These are phyloP conservation scores for Rosalia funebris DNA, from an alignment of 2,888 invertebrate species.

Conservation along the genomic window DNA sequence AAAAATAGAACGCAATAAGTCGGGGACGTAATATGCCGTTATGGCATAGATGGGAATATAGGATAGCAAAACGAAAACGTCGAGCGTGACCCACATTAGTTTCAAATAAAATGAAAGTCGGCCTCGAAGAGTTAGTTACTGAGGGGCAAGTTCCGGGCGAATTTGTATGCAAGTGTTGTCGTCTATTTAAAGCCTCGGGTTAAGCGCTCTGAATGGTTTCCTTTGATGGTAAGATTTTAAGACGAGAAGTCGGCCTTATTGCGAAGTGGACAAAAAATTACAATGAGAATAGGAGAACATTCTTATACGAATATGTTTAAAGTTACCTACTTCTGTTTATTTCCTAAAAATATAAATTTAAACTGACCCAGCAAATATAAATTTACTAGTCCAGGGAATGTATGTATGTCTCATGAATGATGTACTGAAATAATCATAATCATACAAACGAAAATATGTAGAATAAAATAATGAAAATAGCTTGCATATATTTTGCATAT, in stretches of 20 bases:
- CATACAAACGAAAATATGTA: not conserved
- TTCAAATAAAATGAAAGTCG: conserved; percentile 4
- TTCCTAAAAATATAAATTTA: not conserved
- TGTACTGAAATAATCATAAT: not conserved
- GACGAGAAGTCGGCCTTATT: conserved; percentile 1
- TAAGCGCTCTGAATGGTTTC: conserved; percentile 12
- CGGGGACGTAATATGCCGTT: conserved; percentile 18
- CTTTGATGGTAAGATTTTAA: conserved; percentile 13
- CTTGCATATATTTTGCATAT: no score
- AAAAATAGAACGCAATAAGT: conserved; percentile 30
- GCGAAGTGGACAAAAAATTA: conserved; percentile 3
- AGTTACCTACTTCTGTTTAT: no score
- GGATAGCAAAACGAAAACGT: not conserved
- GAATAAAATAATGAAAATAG: no score
- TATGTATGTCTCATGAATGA: not conserved
- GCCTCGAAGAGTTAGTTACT: not conserved
- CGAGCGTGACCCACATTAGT: conserved; percentile 15
- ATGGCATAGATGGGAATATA: conserved; percentile 3
- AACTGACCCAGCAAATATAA: not conserved
- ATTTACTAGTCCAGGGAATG: not conserved
- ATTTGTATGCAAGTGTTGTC: conserved; percentile 17
- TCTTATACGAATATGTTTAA: not conserved
- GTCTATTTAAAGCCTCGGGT: conserved; percentile 11
- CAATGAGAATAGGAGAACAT: conserved; percentile 8
- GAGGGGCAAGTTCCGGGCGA: not conserved